A percentile compares a stretch with the other conserved stretches of the same genome.
Conservation (phyloP, 92 coral and sea anemone species). For the Muricea muricata region DNA sequence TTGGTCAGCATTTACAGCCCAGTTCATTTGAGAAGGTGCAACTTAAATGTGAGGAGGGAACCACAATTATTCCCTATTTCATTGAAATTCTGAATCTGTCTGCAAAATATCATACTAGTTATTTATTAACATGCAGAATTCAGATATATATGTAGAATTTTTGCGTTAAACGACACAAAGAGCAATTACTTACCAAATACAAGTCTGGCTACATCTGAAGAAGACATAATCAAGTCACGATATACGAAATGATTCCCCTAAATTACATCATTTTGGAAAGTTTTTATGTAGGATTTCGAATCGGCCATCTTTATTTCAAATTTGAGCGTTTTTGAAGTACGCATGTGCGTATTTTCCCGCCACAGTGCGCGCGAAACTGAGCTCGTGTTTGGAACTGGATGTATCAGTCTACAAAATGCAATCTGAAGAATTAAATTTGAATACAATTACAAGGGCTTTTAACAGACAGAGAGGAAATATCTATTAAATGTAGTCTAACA, state of each 20-base stretch:
- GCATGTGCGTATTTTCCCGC: slow-evolving; percentile 21
- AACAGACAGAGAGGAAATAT: too few species aligned
- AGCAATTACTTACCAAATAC: slow-evolving; percentile 2
- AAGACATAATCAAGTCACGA: neutral
- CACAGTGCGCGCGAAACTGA: slow-evolving; percentile 10
- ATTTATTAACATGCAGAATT: too few species aligned
- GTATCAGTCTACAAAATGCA: neutral
- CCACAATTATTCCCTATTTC: too few species aligned
- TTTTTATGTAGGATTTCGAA: neutral
- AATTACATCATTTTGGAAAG: neutral
- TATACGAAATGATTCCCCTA: neutral
- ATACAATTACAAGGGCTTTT: too few species aligned
- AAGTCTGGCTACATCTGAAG: neutral
- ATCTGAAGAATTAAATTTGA: too few species aligned
- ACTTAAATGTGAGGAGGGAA: too few species aligned
- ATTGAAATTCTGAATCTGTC: too few species aligned
- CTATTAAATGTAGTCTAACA: too few species aligned
- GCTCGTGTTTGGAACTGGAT: neutral
- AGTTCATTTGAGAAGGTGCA: too few species aligned
- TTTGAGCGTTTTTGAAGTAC: neutral
- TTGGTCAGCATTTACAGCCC: too few species aligned
- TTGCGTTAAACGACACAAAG: neutral
- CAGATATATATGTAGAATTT: too few species aligned
- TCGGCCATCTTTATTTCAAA: neutral
- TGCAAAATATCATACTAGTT: too few species aligned